phyloP scores from a whole-genome alignment of 1,140 invertebrate genomes.

The Tribolium madens region DNA sequence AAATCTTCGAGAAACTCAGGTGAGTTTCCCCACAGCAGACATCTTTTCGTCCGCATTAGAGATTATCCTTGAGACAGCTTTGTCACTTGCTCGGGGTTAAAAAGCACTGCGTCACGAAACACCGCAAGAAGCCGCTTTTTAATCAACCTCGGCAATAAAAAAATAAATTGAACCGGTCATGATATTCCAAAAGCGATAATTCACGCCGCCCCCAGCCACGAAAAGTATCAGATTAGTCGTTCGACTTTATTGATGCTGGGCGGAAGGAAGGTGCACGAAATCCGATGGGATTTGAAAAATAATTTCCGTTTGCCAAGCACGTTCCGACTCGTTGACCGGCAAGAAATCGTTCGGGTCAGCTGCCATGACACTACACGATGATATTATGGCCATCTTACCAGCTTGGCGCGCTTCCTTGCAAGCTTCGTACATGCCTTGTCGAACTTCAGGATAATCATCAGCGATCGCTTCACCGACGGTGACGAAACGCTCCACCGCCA shows the following conservation, averaged over 20 bases:
- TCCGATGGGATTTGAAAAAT: constrained; percentile 22
- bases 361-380: not conserved
- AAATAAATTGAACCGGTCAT: not conserved
- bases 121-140: not conserved
- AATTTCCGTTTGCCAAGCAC: constrained; percentile 20
- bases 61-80: not conserved
- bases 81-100: not conserved
- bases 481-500: constrained; percentile 97
- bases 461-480: constrained; percentile 98
- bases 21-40: not conserved
- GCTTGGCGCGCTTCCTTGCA: constrained; percentile 96
- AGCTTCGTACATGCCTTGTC: constrained; percentile 97
- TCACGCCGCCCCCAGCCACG: not conserved
- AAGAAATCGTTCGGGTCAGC: constrained; percentile 16
- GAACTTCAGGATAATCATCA: constrained; percentile 97
- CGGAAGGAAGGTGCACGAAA: not conserved
- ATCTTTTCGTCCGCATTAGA: not conserved
- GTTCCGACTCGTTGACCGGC: constrained; percentile 20
- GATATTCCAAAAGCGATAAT: not conserved
- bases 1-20: not conserved
- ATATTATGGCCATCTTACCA: constrained; percentile 72
- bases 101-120: not conserved
- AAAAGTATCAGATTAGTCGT: constrained; percentile 13
- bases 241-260: not conserved
- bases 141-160: not conserved